These are phyloP conservation scores for Beroe ovata DNA, from an alignment of 37 sponge, comb jelly and placozoan species.

Conservation along the genomic window DNA sequence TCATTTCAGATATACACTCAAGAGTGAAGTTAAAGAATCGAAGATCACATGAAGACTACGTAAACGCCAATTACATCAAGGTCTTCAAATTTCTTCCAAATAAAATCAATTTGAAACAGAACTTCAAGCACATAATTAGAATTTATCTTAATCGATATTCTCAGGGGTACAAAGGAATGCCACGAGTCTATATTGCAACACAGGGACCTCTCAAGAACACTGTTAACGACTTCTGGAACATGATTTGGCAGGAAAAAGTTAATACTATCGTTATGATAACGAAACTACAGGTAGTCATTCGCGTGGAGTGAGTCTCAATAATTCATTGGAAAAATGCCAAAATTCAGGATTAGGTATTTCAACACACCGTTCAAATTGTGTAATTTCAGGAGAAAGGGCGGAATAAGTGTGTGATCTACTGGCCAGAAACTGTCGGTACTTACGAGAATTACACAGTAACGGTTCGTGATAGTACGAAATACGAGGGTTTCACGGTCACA, in stretches of 20 bases:
- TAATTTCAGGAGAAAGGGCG: slow-evolving; percentile 49
- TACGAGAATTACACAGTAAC: slow-evolving; percentile 34
- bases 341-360: too few species aligned
- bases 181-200: slow-evolving; percentile 45
- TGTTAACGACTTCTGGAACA: slow-evolving; percentile 48
- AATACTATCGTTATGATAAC: slow-evolving; percentile 56
- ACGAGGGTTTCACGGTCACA: slow-evolving; percentile 66
- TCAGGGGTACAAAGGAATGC: slow-evolving; percentile 48
- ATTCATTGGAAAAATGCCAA: too few species aligned
- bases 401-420: slow-evolving; percentile 33
- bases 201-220: slow-evolving; percentile 66
- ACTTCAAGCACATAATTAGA: too few species aligned
- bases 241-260: slow-evolving; percentile 59
- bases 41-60: not conserved
- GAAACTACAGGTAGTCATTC: slow-evolving; percentile 56
- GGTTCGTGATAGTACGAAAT: slow-evolving; percentile 26
- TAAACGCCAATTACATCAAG: slow-evolving; percentile 56
- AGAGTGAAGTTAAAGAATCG: slow-evolving; percentile 49
- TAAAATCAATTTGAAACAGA: too few species aligned
- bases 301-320: too few species aligned
- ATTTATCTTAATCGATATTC: too few species aligned
- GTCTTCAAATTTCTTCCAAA: too few species aligned
- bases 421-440: slow-evolving; percentile 46
- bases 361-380: too few species aligned
- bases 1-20: slow-evolving; percentile 47